Conservation (phyloP, 2,113 vertebrate genomes). For the Phalacrocorax aristotelis region DNA sequence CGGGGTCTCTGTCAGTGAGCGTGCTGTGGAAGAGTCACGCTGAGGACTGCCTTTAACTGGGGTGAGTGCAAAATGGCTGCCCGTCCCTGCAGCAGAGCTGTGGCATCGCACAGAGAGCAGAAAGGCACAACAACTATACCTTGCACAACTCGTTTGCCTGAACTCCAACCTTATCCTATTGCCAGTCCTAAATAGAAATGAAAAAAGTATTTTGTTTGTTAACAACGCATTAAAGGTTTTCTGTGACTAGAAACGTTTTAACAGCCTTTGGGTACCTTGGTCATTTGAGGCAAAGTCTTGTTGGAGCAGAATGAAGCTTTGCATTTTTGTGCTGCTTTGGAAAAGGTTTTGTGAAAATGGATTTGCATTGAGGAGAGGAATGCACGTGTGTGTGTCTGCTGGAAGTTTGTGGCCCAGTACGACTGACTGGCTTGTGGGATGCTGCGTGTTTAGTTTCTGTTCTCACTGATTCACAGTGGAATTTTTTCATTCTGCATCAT, state of each 20-base stretch:
- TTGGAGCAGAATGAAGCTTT: not conserved
- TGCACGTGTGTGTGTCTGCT: not conserved
- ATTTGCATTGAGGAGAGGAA: not conserved
- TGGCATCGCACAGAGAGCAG: rapidly evolving
- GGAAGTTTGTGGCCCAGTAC: not conserved
- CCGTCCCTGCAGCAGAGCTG: not conserved
- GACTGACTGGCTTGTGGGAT: not conserved
- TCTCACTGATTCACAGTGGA: not conserved
- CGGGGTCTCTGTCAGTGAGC: not conserved
- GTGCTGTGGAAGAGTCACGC: rapidly evolving
- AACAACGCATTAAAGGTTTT: not conserved
- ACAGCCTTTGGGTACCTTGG: not conserved
- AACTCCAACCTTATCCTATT: not conserved
- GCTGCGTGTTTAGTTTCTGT: not conserved
- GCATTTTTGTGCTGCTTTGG: not conserved
- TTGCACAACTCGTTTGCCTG: not conserved
- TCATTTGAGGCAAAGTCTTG: not conserved
- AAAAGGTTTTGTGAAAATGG: not conserved
- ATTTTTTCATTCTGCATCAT: not conserved
- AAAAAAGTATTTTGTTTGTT: not conserved
- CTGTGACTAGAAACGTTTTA: not conserved
- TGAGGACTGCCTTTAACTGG: not conserved
- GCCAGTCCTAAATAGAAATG: not conserved
- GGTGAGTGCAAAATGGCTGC: not conserved
- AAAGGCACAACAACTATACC: rapidly evolving